Conservation (phyloP, 2,113 vertebrate species). For the Falco punctatus region DNA sequence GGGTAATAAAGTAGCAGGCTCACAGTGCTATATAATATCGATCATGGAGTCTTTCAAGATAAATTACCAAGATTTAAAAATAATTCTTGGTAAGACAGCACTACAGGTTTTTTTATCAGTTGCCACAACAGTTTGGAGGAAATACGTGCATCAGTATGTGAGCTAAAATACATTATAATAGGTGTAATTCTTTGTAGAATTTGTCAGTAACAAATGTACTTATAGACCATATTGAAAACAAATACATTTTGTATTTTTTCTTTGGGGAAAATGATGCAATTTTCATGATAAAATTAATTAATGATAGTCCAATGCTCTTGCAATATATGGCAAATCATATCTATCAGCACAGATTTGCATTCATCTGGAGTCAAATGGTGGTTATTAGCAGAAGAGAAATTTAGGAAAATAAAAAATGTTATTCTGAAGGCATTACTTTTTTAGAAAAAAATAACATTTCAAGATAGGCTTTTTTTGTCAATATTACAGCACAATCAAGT, state of each 20-base stretch:
- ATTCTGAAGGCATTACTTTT: not conserved
- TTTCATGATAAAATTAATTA: not conserved
- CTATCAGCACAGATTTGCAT: not conserved
- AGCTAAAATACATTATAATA: not conserved
- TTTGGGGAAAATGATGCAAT: not conserved
- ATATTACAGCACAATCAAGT: not conserved
- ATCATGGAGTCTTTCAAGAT: slow-evolving; percentile 23
- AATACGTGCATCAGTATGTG: not conserved
- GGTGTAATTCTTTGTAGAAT: not conserved
- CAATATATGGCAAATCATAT: not conserved
- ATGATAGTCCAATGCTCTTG: not conserved
- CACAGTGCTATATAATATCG: slow-evolving; percentile 10
- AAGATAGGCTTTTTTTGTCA: not conserved
- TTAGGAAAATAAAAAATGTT: not conserved
- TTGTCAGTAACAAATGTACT: not conserved
- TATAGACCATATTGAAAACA: not conserved
- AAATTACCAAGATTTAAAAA: slow-evolving; percentile 36
- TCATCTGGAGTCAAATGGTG: not conserved
- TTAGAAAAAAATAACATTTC: not conserved
- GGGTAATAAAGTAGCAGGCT: slow-evolving; percentile 40
- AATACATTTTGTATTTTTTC: not conserved
- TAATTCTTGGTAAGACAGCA: not conserved
- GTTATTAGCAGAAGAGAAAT: not conserved
- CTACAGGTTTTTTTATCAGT: not conserved
- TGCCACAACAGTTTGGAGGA: not conserved